These are phyloP conservation scores for Aleiodes testaceus DNA, from an alignment of 2,888 invertebrate genomes.

Conservation along the genomic window DNA sequence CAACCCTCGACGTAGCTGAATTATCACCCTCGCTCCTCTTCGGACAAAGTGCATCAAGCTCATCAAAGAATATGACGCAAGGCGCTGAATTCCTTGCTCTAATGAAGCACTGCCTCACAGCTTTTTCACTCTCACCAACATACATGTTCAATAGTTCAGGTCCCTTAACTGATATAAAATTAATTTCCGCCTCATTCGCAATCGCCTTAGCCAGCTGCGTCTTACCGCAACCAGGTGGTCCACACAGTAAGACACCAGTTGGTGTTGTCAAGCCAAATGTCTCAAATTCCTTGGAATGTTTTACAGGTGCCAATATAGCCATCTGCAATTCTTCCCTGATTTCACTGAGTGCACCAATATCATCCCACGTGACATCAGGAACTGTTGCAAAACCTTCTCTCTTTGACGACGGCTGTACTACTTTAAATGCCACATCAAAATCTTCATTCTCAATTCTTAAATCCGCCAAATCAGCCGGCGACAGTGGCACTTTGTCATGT, in stretches of 20 bases:
- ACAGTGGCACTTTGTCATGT: conserved; percentile 78
- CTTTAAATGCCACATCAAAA: conserved; percentile 84
- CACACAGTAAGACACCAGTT: conserved; percentile 94
- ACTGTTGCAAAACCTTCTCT: conserved; percentile 98
- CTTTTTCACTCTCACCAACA: conserved; percentile 98
- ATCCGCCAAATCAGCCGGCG: conserved; percentile 77
- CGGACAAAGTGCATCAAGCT: conserved; percentile 96
- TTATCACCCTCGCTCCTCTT: conserved; percentile 85
- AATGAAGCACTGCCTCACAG: conserved; percentile 96
- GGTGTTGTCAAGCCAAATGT: conserved; percentile 86
- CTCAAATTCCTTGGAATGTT: conserved; percentile 86
- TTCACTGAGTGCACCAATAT: conserved; percentile 92
- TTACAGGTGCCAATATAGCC: conserved; percentile 93
- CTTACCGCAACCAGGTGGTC: conserved; percentile 98
- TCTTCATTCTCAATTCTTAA: conserved; percentile 84
- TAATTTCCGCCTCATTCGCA: conserved; percentile 98
- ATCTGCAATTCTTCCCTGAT: conserved; percentile 92
- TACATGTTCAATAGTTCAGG: conserved; percentile 99
- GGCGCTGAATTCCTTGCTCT: conserved; percentile 96
- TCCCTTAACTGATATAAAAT: conserved; percentile 99
- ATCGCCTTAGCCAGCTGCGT: conserved; percentile 98
- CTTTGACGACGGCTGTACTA: conserved; percentile 93
- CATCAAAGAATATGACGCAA: conserved; percentile 99
- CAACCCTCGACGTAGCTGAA: conserved; percentile 87
- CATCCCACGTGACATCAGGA: conserved; percentile 97